Base-by-base conservation (phyloP, 2,113 vertebrate species). In the Atlantisia rogersi region DNA sequence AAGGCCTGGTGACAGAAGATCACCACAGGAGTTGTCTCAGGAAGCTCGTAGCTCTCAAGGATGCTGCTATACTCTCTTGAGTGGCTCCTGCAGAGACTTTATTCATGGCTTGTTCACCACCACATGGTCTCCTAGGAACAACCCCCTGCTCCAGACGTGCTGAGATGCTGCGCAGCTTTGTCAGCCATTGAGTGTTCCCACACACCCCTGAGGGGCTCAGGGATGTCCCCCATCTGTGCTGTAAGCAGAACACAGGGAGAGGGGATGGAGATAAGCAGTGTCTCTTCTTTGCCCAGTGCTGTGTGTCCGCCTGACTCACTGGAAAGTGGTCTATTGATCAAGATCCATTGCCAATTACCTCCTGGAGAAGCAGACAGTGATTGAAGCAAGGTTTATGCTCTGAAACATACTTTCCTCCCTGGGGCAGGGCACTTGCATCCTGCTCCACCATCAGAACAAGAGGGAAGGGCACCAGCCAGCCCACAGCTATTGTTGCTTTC, bases 291-390 rank as follows among this genome's bases (percentile, higher is more conserved):
- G 17, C 25, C 37, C 37, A 67, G n/a, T 32, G 18, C 48, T 0
- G 0, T 71, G 63, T 69, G 40, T 65, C 69, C 92, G 82, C 53
- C 77, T 69, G 60, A 32, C 46, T 71, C 0, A 0, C 67, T 91
- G 91, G 53, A 84, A 93, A 91, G 69, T 1, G 2, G 3, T 79
- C 86, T 93, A 73, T 91, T 91, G 88, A 92, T 96, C 81, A 86
- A 39, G 58, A 71, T 68, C 70, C 55, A 50, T 22, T 86, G 91
- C 88, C 90, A 94, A 48, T 76, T 86, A 68, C 35, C 95, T 96
- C 91, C 86, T 37, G 19, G 74, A 94, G 92, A 93, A 91, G 88
- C 69, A 79, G 82, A 70, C 81, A 70, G 59, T 59, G 91, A 84
- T 48, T 82, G 74, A 90, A 92, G 77, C 21, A 84, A 64, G 35